Evolutionary conservation across 1,140 invertebrate genomes (phyloP).

Genomic region (Microplitis demolitor): DNA sequence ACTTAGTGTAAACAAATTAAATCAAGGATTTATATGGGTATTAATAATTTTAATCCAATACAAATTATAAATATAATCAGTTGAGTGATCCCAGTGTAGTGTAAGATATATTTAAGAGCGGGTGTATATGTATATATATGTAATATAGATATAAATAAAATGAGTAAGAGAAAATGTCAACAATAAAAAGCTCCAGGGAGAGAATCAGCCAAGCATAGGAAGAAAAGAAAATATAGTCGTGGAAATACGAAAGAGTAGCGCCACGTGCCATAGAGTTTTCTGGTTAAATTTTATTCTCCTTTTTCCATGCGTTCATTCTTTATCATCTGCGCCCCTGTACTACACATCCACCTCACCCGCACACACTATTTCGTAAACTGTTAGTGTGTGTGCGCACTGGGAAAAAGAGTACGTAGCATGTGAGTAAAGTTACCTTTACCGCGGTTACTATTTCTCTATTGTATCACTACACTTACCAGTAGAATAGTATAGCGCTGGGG

Average conservation of each 20-base stretch:
- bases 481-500: constrained; percentile 34
- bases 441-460: constrained; percentile 53
- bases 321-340: not conserved
- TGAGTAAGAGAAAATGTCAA: constrained; percentile 1
- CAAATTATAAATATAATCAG: too few species aligned
- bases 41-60: too few species aligned
- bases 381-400: too few species aligned
- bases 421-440: constrained; percentile 51
- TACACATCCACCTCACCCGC: too few species aligned
- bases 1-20: too few species aligned
- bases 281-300: not conserved
- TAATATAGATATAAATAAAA: constrained; percentile 2
- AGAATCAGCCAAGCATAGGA: not conserved
- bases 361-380: too few species aligned
- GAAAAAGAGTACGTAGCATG: constrained; percentile 8
- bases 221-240: constrained; percentile 7
- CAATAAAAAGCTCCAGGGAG: not conserved
- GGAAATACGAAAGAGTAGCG: constrained; percentile 31
- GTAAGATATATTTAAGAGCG: too few species aligned
- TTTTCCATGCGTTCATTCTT: not conserved
- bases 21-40: too few species aligned
- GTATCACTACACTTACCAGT: constrained; percentile 28
- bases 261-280: constrained; percentile 40
- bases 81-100: too few species aligned
- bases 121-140: too few species aligned